These are phyloP conservation scores for Diachasmimorpha longicaudata DNA, from an alignment of 1,140 invertebrate species.

Conservation along the genomic window DNA sequence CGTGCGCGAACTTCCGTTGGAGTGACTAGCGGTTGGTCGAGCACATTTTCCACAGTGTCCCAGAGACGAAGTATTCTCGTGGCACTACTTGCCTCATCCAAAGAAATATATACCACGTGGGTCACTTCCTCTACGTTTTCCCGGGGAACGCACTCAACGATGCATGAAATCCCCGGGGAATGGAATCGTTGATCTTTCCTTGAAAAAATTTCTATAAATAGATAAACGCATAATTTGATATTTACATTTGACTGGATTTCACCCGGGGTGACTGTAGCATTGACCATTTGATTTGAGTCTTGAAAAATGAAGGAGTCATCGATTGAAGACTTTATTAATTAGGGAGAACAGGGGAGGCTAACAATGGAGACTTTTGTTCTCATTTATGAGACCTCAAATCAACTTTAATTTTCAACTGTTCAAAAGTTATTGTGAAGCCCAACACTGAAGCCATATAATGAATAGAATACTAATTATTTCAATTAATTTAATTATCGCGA, in stretches of 20 bases:
- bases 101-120: neutral
- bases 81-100: neutral
- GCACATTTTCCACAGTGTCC: neutral
- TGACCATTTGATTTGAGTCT: too few relatives aligned
- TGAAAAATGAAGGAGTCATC: too few relatives aligned
- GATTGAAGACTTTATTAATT: too few relatives aligned
- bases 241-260: neutral
- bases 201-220: neutral
- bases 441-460: too few relatives aligned
- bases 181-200: neutral
- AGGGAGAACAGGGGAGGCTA: too few relatives aligned
- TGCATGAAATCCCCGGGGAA: neutral
- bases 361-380: too few relatives aligned
- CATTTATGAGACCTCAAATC: too few relatives aligned
- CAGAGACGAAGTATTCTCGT: slow-evolving; percentile 20
- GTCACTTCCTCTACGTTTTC: neutral
- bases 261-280: too few relatives aligned
- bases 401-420: too few relatives aligned
- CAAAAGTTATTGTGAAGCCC: too few relatives aligned
- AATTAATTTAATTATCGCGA: too few relatives aligned
- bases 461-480: too few relatives aligned
- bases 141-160: neutral
- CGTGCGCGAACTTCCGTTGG: slow-evolving; percentile 25
- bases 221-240: neutral
- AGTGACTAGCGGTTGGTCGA: slow-evolving; percentile 7